Conservation (phyloP, 2,888 invertebrate genomes). For the Mythimna vitellina region DNA sequence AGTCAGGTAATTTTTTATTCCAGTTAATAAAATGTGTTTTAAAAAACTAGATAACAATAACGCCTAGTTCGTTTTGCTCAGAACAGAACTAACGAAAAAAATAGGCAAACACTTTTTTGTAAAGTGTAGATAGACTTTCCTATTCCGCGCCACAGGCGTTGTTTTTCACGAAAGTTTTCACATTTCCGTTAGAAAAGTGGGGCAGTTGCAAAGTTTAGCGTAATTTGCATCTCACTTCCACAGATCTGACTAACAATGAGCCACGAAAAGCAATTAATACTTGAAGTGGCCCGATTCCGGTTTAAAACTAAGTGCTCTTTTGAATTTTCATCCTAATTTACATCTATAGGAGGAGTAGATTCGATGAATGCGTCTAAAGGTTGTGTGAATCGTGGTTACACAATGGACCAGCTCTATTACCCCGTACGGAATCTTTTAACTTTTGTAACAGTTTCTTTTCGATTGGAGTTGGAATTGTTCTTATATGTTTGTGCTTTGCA, state of each 20-base stretch:
- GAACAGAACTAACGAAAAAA: constrained; percentile 12
- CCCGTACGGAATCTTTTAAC: constrained; percentile 37
- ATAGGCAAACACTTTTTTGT: constrained; percentile 50
- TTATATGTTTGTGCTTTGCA: background rate
- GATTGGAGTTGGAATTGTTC: constrained; percentile 3
- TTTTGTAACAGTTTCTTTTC: constrained; percentile 27
- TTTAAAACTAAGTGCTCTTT: constrained; percentile 88
- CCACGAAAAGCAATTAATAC: constrained; percentile 90
- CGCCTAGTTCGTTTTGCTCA: background rate
- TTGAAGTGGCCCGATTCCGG: constrained; percentile 87
- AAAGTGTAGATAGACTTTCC: constrained; percentile 71
- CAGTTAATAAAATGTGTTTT: background rate
- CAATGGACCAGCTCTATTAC: constrained; percentile 52
- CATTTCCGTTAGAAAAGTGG: constrained; percentile 88
- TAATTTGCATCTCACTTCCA: constrained; percentile 88
- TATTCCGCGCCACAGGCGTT: constrained; percentile 75
- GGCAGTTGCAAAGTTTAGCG: constrained; percentile 85
- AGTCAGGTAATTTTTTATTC: no score
- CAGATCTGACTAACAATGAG: constrained; percentile 89
- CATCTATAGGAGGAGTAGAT: constrained; percentile 75
- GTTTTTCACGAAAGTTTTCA: constrained; percentile 85
- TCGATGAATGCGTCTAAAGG: constrained; percentile 64
- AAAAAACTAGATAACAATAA: background rate
- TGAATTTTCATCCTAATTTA: constrained; percentile 85
- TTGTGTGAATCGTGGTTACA: constrained; percentile 53